Evolutionary conservation across 2,888 invertebrate genomes (phyloP).

Genomic region (Bedellia somnulentella): DNA sequence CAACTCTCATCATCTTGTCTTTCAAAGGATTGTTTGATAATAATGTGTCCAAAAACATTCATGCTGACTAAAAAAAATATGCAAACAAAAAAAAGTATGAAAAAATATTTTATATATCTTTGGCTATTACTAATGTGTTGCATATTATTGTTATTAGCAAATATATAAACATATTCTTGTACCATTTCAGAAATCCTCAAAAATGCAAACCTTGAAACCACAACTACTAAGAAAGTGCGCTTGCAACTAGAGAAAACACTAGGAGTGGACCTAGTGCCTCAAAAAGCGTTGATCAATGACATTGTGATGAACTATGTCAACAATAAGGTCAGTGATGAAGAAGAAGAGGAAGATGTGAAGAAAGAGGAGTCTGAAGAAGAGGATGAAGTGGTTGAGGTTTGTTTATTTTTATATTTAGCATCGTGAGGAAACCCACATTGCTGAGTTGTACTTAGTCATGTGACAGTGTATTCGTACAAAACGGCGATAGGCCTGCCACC

Average conservation of each 20-base stretch:
- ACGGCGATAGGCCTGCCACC: too few species aligned
- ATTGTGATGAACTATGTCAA: conserved; percentile 79
- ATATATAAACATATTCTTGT: conserved; percentile 3
- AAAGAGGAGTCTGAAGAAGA: conserved; percentile 35
- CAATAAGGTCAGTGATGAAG: conserved; percentile 28
- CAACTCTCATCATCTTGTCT: neutral
- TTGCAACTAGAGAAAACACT: conserved; percentile 78
- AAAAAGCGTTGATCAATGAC: conserved; percentile 70
- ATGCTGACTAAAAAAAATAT: neutral
- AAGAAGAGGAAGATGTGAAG: conserved; percentile 29
- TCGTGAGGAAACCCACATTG: too few species aligned
- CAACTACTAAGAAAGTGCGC: conserved; percentile 88
- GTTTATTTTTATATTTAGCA: neutral
- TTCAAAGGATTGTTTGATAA: neutral
- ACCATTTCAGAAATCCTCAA: conserved; percentile 74
- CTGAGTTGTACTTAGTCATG: too few species aligned
- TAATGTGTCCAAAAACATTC: neutral
- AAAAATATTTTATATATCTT: neutral
- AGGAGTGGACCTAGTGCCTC: neutral
- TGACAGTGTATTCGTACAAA: too few species aligned
- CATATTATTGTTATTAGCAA: too few species aligned
- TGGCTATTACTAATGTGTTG: too few species aligned
- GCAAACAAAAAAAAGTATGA: neutral
- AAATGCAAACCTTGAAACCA: conserved; percentile 80
- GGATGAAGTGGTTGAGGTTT: conserved; percentile 2